Evolutionary conservation across 2,113 vertebrate genomes (phyloP).

Genomic region (Craseonycteris thonglongyai): DNA sequence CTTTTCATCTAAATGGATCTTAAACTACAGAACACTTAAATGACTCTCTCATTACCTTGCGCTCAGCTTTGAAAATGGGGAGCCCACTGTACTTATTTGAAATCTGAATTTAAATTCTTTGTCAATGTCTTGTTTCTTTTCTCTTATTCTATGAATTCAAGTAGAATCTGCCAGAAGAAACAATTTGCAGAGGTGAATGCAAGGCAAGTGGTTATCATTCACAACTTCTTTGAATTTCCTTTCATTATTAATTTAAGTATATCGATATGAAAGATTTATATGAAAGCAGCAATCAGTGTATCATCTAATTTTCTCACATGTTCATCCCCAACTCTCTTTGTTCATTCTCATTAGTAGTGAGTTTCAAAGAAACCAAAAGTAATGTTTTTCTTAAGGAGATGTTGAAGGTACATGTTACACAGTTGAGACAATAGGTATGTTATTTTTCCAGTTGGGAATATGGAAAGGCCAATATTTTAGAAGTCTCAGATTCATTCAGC

Average conservation of each 20-base stretch:
- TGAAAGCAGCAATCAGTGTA: background rate
- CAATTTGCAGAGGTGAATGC: background rate
- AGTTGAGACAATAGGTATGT: background rate
- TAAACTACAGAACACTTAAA: background rate
- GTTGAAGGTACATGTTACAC: background rate
- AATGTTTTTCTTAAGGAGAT: background rate
- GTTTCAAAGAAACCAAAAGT: background rate
- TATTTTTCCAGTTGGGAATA: background rate
- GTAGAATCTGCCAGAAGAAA: background rate
- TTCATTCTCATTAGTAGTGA: background rate
- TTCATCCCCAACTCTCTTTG: background rate
- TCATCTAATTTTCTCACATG: background rate
- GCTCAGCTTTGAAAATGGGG: background rate
- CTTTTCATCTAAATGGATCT: background rate
- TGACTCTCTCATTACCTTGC: fast-evolving
- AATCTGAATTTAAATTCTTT: background rate
- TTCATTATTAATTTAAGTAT: background rate
- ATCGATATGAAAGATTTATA: background rate
- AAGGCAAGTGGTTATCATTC: background rate
- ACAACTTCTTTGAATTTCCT: background rate
- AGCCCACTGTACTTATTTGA: background rate
- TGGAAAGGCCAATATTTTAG: background rate
- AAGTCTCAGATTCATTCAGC: background rate
- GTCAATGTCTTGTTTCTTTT: background rate
- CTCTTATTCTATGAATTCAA: background rate